Base-by-base conservation (phyloP, 2,113 vertebrate species). In the Notothenia rossii region DNA sequence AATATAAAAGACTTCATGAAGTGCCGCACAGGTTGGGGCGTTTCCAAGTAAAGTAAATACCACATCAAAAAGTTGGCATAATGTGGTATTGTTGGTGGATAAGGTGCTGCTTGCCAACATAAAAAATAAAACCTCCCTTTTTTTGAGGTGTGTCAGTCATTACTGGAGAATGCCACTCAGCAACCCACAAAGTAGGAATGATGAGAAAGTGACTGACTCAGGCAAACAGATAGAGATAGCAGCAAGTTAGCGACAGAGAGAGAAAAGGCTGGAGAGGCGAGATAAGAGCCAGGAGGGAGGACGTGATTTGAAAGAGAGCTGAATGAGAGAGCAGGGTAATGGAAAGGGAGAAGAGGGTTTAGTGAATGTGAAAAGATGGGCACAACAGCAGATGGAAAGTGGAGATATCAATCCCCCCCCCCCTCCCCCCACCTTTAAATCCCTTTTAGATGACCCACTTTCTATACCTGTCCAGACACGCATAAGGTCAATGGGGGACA, bases 361-460 rank as follows among this genome's bases (percentile, higher is more conserved):
- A 7, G 18, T 1, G 7, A 33, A 49, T 65, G 62, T 20, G 55
- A 75, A 20, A 48, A 40, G 64, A 62, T 2, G 20, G 54, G 77
- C 33, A 20, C 14, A 20, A 13, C 14, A 14, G 45, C 43, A 72
- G 88, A 85, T 84, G 55, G 73, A 78, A 12, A 12, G 50, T 46
- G 14, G 9, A 55, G 77, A 82, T 82, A 79, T 49, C 36, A 69
- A 36, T 25, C 12, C 48, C 54, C 33, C 36, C 12, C 48, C 54
- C 48, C 54, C 33, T 25, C 12, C 48, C 54, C 33, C 54, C 40
- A 55, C 54, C 50, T 51, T 7, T 12, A 72, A 77, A 77, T 79
- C 65, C 68, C 58, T 22, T 22, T 70, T 18, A 11, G 8, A 25
- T 91, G 85, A 88, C 89, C 83, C 58, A 82, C 53, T 82, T 90